Conservation (phyloP, 2,888 invertebrate genomes). For the Marronus borbonicus region DNA sequence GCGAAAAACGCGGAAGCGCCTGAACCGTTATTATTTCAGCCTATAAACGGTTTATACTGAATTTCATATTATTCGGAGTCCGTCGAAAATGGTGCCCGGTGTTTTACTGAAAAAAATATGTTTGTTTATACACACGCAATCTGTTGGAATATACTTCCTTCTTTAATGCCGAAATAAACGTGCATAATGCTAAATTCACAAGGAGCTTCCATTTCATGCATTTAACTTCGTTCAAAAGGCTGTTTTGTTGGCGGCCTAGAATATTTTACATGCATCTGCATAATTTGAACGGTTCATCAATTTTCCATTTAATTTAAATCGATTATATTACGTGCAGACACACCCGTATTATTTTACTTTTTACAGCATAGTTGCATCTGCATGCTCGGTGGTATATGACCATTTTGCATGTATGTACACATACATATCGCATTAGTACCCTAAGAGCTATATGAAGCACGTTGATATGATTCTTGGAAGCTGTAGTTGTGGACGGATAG, state of each 20-base stretch:
- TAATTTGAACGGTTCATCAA: slow-evolving; percentile 27
- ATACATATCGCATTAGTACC: too few species aligned
- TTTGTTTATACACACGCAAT: slow-evolving; percentile 21
- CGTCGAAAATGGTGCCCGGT: neutral
- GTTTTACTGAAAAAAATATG: slow-evolving; percentile 17
- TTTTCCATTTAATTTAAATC: slow-evolving; percentile 44
- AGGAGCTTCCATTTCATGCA: neutral
- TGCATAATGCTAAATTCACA: neutral
- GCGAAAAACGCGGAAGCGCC: slow-evolving; percentile 3
- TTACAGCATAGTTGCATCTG: neutral
- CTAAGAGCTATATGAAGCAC: too few species aligned
- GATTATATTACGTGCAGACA: slow-evolving; percentile 40
- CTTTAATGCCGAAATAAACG: neutral
- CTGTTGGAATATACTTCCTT: neutral
- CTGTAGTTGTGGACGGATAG: neutral
- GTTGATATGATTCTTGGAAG: too few species aligned
- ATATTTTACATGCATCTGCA: slow-evolving; percentile 6
- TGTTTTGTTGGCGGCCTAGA: neutral
- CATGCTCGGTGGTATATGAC: slow-evolving; percentile 30
- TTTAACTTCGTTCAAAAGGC: neutral
- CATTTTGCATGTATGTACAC: neutral
- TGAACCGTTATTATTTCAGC: slow-evolving; percentile 13
- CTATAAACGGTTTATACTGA: slow-evolving; percentile 19
- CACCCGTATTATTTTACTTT: slow-evolving; percentile 33
- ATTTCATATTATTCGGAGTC: slow-evolving; percentile 20